phyloP scores from a whole-genome alignment of 2,797 vertebrate genomes.

The Buphagus erythrorhynchus region DNA sequence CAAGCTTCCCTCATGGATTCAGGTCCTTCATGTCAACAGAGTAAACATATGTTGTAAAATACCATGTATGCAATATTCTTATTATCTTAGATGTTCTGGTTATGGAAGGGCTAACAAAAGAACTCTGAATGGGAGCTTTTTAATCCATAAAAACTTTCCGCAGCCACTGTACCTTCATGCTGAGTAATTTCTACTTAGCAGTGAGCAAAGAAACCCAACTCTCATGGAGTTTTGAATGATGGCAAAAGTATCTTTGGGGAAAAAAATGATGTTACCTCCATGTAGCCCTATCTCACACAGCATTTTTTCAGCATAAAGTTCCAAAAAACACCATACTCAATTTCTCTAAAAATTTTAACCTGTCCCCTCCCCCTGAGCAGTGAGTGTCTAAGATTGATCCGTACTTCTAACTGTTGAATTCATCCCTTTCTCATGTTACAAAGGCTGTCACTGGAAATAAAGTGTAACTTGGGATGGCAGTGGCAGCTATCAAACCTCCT shows the following conservation, averaged over 20 bases:
- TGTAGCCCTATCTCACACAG: not conserved
- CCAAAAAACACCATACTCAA: not conserved
- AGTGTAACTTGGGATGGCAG: slow-evolving; percentile 72
- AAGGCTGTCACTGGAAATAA: slow-evolving; percentile 76
- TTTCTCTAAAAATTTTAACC: not conserved
- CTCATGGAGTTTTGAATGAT: not conserved
- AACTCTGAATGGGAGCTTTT: slow-evolving; percentile 6
- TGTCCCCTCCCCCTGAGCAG: not conserved
- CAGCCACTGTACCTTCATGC: not conserved
- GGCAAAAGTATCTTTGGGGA: not conserved
- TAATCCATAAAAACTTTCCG: not conserved
- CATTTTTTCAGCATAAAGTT: not conserved
- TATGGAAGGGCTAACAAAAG: not conserved
- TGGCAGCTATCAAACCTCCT: slow-evolving; percentile 73
- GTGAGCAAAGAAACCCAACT: not conserved
- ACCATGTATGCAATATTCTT: not conserved
- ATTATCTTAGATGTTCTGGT: not conserved
- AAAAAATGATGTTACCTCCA: not conserved
- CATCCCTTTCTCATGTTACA: slow-evolving; percentile 73
- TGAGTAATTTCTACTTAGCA: not conserved
- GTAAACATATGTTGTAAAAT: not conserved
- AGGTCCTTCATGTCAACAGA: not conserved
- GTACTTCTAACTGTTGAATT: slow-evolving; percentile 69
- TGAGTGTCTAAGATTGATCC: slow-evolving; percentile 67
- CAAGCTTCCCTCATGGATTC: not conserved